Conservation (phyloP, 2,113 vertebrate species). For the Bufo bufo region DNA sequence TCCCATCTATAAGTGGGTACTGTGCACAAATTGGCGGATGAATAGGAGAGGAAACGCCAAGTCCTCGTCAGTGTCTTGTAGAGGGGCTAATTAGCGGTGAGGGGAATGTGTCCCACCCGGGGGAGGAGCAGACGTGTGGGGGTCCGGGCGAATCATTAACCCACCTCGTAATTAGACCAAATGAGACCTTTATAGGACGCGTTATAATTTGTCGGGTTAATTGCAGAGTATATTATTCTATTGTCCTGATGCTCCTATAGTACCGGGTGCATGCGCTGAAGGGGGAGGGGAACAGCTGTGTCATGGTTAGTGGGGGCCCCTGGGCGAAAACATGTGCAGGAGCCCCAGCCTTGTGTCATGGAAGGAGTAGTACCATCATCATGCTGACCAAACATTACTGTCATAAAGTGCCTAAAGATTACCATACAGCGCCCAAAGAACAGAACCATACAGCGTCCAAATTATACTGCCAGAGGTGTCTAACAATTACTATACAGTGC, state of each 20-base stretch:
- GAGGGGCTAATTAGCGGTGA: constrained; percentile 30
- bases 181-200: background rate
- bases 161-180: background rate
- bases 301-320: background rate
- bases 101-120: background rate
- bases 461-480: too few species aligned
- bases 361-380: background rate
- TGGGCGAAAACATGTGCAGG: background rate
- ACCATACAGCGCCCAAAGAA: too few species aligned
- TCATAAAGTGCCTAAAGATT: background rate
- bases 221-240: background rate
- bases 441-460: too few species aligned
- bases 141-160: background rate
- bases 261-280: too few species aligned
- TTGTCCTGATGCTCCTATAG: background rate
- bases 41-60: constrained; percentile 17
- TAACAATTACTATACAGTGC: too few species aligned
- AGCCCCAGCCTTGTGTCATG: background rate
- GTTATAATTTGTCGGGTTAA: background rate
- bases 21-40: constrained; percentile 11
- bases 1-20: background rate
- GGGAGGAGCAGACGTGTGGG: background rate
- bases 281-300: background rate
- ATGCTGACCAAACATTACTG: too few species aligned
- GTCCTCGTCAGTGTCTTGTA: background rate